Evolutionary conservation across 35 echinoderm and acorn worm species (phyloP), one percentile per base, ranked within the genome.

Genomic region (Ptychodera flava): DNA sequence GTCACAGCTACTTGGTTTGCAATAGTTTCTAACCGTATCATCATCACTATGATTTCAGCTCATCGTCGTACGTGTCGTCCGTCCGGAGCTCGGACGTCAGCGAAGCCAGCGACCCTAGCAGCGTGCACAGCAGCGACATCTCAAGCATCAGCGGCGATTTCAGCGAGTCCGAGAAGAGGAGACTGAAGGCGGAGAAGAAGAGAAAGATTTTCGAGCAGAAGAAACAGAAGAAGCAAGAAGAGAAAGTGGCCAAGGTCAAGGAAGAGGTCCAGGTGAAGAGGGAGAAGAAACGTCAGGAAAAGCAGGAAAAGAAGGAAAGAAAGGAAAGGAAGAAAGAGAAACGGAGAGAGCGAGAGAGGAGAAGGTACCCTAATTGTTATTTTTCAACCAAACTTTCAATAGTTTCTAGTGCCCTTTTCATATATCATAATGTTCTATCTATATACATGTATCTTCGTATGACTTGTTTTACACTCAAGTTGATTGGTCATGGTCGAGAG

Each of bases 71-170:
- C 15, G 15, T 77, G n/a, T 77, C n/a, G n/a, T 64, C 45, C 6
- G 45, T 64, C 45, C 45, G 22, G 6, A 64, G 45, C 33, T 92
- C 93, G 1, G 91, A 90, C 33, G 82, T 95, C 88, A 95, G 93
- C 85, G 87, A 89, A 27, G 95, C 88, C 76, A 97, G 91, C 45
- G 78, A 78, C 33, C 85, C 92, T 1, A 93, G 89, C 35, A 91
- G 86, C 28, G 82, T 94, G 27, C n/a, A 64, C 77, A 94, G 92
- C 36, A 88, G 87, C 22, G 92, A 94, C 6, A 88, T 94, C 28
- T 90, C 88, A 15, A 75, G 83, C 30, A 85, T 94, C 2, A 88
- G 87, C 36, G 86, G 84, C 31, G 81, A 85, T n/a, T 81, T 94
- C 77, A 79, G 52, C 29, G 92, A 84, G 15, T 77, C 45, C 29